Conservation (phyloP, 2,888 invertebrate species). For the Calliscelio sp. region DNA sequence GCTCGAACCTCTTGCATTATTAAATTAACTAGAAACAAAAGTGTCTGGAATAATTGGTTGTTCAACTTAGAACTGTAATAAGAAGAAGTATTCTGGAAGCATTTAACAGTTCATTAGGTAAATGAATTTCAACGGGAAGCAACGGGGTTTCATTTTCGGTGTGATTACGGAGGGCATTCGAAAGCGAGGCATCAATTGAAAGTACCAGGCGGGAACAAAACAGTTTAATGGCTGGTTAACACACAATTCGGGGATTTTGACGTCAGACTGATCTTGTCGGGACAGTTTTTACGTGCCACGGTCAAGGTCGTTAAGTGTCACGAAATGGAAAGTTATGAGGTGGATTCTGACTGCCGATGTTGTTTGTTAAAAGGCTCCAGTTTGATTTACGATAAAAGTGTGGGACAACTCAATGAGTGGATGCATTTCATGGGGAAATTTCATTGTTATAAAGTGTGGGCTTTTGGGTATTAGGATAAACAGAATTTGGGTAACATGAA, state of each 20-base stretch:
- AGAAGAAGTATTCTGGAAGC: too few relatives aligned
- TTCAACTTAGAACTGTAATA: too few relatives aligned
- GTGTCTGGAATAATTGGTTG: too few relatives aligned
- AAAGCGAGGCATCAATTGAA: slow-evolving; percentile 42
- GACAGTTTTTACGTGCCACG: slow-evolving; percentile 64
- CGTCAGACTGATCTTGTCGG: slow-evolving; percentile 53
- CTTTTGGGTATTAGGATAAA: too few relatives aligned
- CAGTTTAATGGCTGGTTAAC: slow-evolving; percentile 56
- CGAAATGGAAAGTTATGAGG: slow-evolving; percentile 71
- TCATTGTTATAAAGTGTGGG: too few relatives aligned
- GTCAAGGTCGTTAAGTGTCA: slow-evolving; percentile 69
- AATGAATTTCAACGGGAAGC: not conserved
- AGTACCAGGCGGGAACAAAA: slow-evolving; percentile 36
- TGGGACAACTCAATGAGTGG: slow-evolving; percentile 27
- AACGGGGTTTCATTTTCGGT: not conserved
- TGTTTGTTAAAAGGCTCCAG: slow-evolving; percentile 25
- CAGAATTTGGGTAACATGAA: too few relatives aligned
- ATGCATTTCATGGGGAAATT: slow-evolving; percentile 3
- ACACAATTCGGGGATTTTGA: slow-evolving; percentile 61
- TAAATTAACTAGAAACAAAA: slow-evolving; percentile 12
- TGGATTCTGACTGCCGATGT: slow-evolving; percentile 22
- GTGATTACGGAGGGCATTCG: slow-evolving; percentile 4
- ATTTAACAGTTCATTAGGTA: not conserved
- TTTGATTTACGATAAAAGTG: slow-evolving; percentile 51
- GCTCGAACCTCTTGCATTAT: slow-evolving; percentile 47